Percentiles rank a stretch among this genome's conserved stretches.
Conservation (phyloP, 2,113 vertebrate species). For the Chlamydotis undulata region DNA sequence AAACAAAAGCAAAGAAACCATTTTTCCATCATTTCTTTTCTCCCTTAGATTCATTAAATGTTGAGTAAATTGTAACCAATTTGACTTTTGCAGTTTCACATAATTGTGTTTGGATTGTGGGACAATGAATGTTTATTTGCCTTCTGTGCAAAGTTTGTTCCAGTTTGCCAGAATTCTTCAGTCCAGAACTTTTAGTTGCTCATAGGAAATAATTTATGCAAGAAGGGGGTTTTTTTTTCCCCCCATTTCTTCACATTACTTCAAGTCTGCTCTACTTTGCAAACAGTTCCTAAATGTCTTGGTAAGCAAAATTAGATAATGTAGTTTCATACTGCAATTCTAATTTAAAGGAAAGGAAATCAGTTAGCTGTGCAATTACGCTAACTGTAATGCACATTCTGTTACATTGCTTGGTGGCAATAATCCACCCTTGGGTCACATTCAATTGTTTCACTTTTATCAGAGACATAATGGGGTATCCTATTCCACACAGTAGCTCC, state of each 20-base stretch:
- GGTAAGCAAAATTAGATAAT: slow-evolving; percentile 65
- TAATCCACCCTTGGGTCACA: slow-evolving; percentile 60
- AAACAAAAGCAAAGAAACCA: slow-evolving; percentile 40
- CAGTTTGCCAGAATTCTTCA: neutral
- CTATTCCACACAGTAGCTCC: slow-evolving; percentile 30
- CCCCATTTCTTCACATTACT: neutral
- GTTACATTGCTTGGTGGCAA: slow-evolving; percentile 50
- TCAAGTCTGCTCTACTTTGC: slow-evolving; percentile 49
- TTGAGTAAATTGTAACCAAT: neutral
- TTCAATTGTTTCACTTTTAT: slow-evolving; percentile 55
- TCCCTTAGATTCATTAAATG: neutral
- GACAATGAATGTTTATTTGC: neutral
- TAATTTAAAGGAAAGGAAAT: slow-evolving; percentile 60
- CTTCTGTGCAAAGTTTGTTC: neutral
- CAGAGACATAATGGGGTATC: slow-evolving; percentile 44
- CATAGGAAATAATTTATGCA: neutral
- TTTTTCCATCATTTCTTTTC: slow-evolving; percentile 23
- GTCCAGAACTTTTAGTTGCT: neutral
- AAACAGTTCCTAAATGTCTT: slow-evolving; percentile 44
- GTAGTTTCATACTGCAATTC: slow-evolving; percentile 53
- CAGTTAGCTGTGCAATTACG: slow-evolving; percentile 61
- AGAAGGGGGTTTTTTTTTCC: neutral
- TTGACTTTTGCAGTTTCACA: neutral
- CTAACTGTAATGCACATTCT: slow-evolving; percentile 42
- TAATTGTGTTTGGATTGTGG: neutral